Evolutionary conservation across 1,140 invertebrate species (phyloP).

Genomic region (Popillia japonica): DNA sequence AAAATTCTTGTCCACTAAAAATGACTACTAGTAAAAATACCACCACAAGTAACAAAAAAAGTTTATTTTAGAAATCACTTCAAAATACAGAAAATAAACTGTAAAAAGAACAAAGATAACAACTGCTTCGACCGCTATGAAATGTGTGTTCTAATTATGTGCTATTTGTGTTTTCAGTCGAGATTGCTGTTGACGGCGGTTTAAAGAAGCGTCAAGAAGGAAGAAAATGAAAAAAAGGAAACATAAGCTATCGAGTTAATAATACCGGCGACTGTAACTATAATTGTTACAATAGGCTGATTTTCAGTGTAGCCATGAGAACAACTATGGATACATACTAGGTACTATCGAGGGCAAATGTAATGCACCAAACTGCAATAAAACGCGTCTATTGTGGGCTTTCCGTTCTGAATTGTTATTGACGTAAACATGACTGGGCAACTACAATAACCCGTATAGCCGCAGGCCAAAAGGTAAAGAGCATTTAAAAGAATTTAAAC

Average conservation of each 20-base stretch:
- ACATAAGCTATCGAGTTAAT: neutral
- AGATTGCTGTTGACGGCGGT: neutral
- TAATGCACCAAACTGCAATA: too few relatives aligned
- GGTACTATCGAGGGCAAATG: too few relatives aligned
- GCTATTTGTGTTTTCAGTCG: constrained; percentile 22
- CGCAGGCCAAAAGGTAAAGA: too few relatives aligned
- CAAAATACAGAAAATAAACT: constrained; percentile 1
- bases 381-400: too few relatives aligned
- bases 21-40: constrained; percentile 2
- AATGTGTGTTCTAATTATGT: constrained; percentile 32
- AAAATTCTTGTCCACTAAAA: neutral
- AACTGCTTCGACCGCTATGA: neutral
- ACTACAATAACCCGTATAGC: too few relatives aligned
- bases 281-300: constrained; percentile 7
- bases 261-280: neutral
- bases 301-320: neutral
- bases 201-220: neutral
- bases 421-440: too few relatives aligned
- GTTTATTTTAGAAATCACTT: neutral
- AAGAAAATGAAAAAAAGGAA: neutral
- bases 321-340: neutral
- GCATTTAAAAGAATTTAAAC: too few relatives aligned
- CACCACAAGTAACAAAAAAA: neutral
- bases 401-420: too few relatives aligned
- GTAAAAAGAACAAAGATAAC: neutral